A percentile compares a stretch with the other conserved stretches of the same genome.
These are phyloP conservation scores for Ophiothrix spiculata DNA, from an alignment of 35 echinoderm and acorn worm genomes.

Conservation along the genomic window DNA sequence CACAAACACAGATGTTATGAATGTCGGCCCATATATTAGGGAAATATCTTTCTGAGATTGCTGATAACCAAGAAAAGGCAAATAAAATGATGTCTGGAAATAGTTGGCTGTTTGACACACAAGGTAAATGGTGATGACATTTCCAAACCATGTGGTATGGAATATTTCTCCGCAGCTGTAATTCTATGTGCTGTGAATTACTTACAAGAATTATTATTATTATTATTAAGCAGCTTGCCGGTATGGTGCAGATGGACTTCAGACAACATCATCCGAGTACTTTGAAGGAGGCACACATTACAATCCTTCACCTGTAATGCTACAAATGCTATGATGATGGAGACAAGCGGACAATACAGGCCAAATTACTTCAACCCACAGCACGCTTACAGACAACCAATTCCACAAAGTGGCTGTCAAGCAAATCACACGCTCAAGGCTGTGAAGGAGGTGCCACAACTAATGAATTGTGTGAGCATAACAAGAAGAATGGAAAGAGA, in stretches of 20 bases:
- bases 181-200: background rate
- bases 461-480: background rate
- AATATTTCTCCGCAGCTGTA: background rate
- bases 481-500: background rate
- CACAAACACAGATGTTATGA: background rate
- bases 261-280: background rate
- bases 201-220: too few species aligned
- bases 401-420: background rate
- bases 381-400: background rate
- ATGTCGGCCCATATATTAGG: background rate
- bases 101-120: background rate
- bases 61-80: background rate
- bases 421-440: background rate
- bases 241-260: background rate
- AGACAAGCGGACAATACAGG: background rate
- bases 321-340: background rate
- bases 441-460: background rate
- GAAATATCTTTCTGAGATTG: background rate
- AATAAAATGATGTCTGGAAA: background rate
- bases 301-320: background rate
- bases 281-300: background rate
- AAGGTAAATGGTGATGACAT: background rate
- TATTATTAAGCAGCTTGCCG: background rate
- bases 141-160: background rate
- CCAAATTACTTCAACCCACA: background rate